These are phyloP conservation scores for Onychomys leucogaster DNA, from an alignment of 2,797 vertebrate species.

Conservation along the genomic window DNA sequence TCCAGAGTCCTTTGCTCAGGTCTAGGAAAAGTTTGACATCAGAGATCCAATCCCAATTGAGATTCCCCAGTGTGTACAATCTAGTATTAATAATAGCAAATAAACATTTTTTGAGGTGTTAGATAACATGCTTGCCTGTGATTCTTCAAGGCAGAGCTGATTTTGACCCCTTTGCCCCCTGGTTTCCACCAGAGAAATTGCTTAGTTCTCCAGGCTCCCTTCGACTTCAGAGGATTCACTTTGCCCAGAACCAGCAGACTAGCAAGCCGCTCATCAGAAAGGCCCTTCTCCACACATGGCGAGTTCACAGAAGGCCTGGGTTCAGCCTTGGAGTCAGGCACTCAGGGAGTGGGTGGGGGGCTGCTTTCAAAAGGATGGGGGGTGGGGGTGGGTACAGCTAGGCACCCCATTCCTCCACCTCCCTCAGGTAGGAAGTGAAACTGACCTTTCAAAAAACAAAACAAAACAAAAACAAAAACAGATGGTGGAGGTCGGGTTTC, in stretches of 20 bases:
- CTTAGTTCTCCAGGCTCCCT: slow-evolving; percentile 28
- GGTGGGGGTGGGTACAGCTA: neutral
- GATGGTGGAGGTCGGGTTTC: slow-evolving; percentile 90
- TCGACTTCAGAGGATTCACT: slow-evolving; percentile 25
- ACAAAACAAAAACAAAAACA: slow-evolving; percentile 81
- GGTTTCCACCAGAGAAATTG: slow-evolving; percentile 41
- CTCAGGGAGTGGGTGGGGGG: neutral
- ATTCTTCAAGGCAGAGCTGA: slow-evolving; percentile 47
- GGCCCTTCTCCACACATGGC: neutral
- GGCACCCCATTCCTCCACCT: slow-evolving; percentile 20
- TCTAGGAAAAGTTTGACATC: slow-evolving; percentile 23
- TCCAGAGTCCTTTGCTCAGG: neutral
- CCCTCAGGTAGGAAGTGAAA: slow-evolving; percentile 87
- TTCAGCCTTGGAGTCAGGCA: neutral
- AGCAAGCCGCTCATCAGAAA: neutral
- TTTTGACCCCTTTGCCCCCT: slow-evolving; percentile 3
- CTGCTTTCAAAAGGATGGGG: neutral
- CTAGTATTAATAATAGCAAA: slow-evolving; percentile 44
- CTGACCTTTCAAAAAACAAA: slow-evolving; percentile 82
- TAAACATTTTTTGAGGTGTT: slow-evolving; percentile 13
- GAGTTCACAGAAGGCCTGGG: neutral
- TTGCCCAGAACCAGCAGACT: slow-evolving; percentile 37
- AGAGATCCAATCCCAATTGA: neutral
- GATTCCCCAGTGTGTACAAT: neutral
- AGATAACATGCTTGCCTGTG: slow-evolving; percentile 10